These are phyloP conservation scores for Bufotes viridis DNA, from an alignment of 2,797 vertebrate genomes.

Conservation along the genomic window DNA sequence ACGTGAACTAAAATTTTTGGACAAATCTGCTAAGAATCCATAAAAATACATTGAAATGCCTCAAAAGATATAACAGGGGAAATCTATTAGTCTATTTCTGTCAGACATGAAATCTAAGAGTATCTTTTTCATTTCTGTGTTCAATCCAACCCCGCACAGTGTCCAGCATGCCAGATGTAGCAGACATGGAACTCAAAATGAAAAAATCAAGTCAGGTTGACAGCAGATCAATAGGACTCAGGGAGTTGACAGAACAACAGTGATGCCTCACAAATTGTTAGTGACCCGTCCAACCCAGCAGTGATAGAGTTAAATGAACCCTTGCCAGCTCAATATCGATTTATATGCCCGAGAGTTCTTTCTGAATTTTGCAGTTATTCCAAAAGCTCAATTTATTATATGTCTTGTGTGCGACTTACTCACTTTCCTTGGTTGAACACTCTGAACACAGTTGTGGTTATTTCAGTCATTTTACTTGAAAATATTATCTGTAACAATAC, in stretches of 20 bases:
- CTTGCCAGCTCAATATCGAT: slow-evolving; percentile 39
- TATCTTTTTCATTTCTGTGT: background rate
- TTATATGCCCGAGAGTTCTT: slow-evolving; percentile 48
- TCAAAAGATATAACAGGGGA: background rate
- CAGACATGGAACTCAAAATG: slow-evolving; percentile 26
- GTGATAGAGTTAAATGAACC: slow-evolving; percentile 53
- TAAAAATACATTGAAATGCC: background rate
- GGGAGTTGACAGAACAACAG: slow-evolving; percentile 20
- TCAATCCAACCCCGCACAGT: background rate
- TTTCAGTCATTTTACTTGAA: slow-evolving; percentile 52
- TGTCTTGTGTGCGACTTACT: slow-evolving; percentile 49
- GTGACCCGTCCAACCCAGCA: slow-evolving; percentile 47
- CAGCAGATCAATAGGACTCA: slow-evolving; percentile 45
- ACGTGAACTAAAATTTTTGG: background rate
- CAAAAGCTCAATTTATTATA: slow-evolving; percentile 50
- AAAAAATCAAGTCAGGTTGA: slow-evolving; percentile 30
- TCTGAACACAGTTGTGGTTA: slow-evolving; percentile 33
- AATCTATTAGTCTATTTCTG: background rate
- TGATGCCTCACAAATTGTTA: slow-evolving; percentile 50
- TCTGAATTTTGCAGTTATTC: slow-evolving; percentile 47
- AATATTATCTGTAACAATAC: slow-evolving; percentile 55
- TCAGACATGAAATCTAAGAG: background rate
- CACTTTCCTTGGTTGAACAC: slow-evolving; percentile 50
- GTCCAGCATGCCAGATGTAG: slow-evolving; percentile 9
- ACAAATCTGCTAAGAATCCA: background rate